Evolutionary conservation across 2,888 invertebrate species (phyloP).

Genomic region (Lacanobia wlatinum): DNA sequence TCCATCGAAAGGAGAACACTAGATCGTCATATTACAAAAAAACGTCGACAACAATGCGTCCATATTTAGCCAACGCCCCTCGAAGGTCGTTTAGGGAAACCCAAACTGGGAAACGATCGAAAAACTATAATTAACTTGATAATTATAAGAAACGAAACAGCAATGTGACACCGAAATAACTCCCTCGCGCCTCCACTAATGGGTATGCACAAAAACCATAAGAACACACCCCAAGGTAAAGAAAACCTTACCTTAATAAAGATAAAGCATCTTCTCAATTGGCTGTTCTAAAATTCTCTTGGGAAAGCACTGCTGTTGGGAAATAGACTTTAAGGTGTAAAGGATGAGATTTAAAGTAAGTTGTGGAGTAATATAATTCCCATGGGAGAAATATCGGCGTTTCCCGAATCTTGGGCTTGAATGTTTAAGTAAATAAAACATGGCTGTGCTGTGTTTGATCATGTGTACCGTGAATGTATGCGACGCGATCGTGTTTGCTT

Average conservation of each 20-base stretch:
- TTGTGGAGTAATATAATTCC: slow-evolving; percentile 6
- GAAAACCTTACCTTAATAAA: neutral
- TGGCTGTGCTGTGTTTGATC: slow-evolving; percentile 63
- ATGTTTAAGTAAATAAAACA: slow-evolving; percentile 66
- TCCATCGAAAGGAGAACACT: too few species aligned
- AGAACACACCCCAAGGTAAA: slow-evolving; percentile 9
- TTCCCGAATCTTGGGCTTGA: slow-evolving; percentile 63
- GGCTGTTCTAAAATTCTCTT: neutral
- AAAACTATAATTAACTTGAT: slow-evolving; percentile 70
- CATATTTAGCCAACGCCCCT: slow-evolving; percentile 32
- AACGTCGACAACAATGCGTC: slow-evolving; percentile 1
- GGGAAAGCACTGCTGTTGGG: neutral
- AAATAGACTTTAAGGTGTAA: neutral
- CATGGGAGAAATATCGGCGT: slow-evolving; percentile 57
- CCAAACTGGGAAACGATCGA: slow-evolving; percentile 38
- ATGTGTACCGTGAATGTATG: slow-evolving; percentile 51
- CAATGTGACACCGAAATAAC: slow-evolving; percentile 73
- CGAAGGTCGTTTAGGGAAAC: slow-evolving; percentile 43
- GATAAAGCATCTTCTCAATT: slow-evolving; percentile 26
- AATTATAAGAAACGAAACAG: slow-evolving; percentile 68
- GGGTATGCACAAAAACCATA: slow-evolving; percentile 69
- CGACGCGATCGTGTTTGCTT: slow-evolving; percentile 45
- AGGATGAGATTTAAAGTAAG: neutral
- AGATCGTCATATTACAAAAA: neutral
- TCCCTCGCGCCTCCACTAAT: slow-evolving; percentile 73